A percentile compares a stretch with the other conserved stretches of the same genome.
Evolutionary conservation across 2,113 vertebrate species (phyloP).

Genomic region (Zosterops japonicus): DNA sequence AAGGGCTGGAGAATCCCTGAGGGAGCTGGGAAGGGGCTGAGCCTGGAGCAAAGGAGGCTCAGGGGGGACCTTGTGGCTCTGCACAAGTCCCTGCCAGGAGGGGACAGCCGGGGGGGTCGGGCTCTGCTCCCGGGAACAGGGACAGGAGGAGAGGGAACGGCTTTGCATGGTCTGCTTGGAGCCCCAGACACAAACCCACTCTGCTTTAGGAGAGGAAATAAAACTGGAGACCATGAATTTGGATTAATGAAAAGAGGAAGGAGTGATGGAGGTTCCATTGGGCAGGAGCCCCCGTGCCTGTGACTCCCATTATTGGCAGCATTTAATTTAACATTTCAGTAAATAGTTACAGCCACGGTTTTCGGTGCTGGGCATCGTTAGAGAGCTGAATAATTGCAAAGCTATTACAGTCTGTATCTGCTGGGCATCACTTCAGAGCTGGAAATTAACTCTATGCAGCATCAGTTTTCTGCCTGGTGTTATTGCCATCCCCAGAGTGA

Average conservation of each 20-base stretch:
- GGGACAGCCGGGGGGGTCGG: background rate
- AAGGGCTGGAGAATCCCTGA: background rate
- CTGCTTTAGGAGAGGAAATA: background rate
- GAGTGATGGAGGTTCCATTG: background rate
- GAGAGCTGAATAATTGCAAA: conserved; percentile 3
- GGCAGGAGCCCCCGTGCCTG: background rate
- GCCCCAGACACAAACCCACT: background rate
- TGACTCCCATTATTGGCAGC: background rate
- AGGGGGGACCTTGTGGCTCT: background rate
- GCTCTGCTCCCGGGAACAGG: background rate
- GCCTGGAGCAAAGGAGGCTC: background rate
- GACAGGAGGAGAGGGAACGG: background rate
- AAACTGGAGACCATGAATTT: background rate
- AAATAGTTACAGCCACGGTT: background rate
- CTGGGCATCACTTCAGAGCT: background rate
- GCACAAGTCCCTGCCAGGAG: background rate
- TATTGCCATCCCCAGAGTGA: background rate
- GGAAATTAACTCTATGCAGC: background rate
- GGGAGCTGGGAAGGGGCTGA: background rate
- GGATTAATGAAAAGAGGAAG: background rate
- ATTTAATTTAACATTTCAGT: conserved; percentile 29
- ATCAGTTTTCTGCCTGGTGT: background rate
- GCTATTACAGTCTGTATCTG: background rate
- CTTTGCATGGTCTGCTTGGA: rapidly evolving
- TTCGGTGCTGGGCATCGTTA: background rate